Evolutionary conservation across 2,113 vertebrate genomes (phyloP).

Genomic region (Tricholaema leucomelas): DNA sequence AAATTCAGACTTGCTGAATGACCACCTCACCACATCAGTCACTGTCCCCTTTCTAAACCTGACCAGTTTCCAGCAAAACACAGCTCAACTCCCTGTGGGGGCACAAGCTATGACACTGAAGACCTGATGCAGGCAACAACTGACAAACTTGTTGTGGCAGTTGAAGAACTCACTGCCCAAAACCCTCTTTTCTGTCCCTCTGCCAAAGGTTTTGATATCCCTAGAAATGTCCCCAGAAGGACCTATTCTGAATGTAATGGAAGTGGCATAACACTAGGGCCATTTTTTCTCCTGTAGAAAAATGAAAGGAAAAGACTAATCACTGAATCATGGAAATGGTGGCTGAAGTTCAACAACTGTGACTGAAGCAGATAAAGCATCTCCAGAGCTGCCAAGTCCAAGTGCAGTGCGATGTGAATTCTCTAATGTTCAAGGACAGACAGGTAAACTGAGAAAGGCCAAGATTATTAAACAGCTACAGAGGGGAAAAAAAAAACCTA

Average conservation of each 20-base stretch:
- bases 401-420: not conserved
- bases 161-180: not conserved
- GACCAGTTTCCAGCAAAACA: not conserved
- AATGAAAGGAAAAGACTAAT: not conserved
- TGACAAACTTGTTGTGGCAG: not conserved
- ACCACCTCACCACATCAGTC: not conserved
- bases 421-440: not conserved
- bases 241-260: not conserved
- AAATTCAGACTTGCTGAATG: not conserved
- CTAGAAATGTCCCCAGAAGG: not conserved
- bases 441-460: not conserved
- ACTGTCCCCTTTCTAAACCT: not conserved
- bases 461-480: not conserved
- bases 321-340: not conserved
- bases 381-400: not conserved
- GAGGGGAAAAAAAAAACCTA: not conserved
- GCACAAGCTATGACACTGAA: not conserved
- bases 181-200: not conserved
- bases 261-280: not conserved
- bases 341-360: not conserved
- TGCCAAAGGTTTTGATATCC: slow-evolving; percentile 31
- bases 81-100: not conserved
- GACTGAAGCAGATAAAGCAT: not conserved
- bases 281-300: not conserved
- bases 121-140: not conserved